Conservation (phyloP, 2,797 vertebrate genomes). For the Scolopax rusticola region DNA sequence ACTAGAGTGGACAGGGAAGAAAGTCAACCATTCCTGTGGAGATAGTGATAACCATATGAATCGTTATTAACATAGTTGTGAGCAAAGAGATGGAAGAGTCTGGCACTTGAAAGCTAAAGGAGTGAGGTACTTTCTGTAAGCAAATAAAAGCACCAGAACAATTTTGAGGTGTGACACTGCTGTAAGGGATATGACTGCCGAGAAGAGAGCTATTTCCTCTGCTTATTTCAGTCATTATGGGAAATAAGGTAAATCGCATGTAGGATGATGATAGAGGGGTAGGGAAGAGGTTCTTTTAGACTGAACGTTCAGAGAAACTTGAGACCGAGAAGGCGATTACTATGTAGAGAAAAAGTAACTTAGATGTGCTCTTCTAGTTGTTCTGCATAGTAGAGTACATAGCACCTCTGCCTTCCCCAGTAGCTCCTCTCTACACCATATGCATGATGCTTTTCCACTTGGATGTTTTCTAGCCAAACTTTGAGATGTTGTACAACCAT, state of each 20-base stretch:
- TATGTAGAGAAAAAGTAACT: not conserved
- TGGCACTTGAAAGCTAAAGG: not conserved
- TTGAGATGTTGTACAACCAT: conserved; percentile 91
- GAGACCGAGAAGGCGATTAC: not conserved
- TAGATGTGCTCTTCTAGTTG: not conserved
- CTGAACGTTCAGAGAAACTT: not conserved
- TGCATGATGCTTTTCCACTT: not conserved
- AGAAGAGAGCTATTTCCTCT: not conserved
- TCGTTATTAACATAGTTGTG: not conserved
- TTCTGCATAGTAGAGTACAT: not conserved
- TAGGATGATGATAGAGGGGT: not conserved
- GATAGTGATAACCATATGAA: rapidly evolving
- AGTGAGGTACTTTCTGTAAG: not conserved
- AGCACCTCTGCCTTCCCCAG: not conserved
- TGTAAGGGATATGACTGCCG: not conserved
- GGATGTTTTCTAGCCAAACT: conserved; percentile 86
- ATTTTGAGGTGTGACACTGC: not conserved
- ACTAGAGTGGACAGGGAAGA: not conserved
- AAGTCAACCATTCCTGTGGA: not conserved
- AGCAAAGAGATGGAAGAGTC: not conserved
- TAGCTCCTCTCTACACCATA: not conserved
- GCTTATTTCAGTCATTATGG: not conserved
- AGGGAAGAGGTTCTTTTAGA: not conserved
- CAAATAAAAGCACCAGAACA: not conserved
- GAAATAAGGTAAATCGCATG: not conserved